These are phyloP conservation scores for Paracanthobrama guichenoti DNA, from an alignment of 2,113 vertebrate species.

Conservation along the genomic window DNA sequence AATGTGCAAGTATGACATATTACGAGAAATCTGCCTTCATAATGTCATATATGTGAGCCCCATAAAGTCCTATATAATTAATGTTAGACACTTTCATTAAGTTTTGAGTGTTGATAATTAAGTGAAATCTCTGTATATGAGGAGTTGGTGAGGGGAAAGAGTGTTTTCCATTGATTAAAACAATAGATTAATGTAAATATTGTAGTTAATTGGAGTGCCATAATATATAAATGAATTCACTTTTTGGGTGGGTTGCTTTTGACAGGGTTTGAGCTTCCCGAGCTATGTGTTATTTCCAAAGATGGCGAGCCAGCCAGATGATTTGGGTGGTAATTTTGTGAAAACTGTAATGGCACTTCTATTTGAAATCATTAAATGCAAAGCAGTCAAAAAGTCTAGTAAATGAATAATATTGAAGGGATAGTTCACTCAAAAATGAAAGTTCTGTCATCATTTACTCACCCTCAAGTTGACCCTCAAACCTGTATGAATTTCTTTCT, in stretches of 20 bases:
- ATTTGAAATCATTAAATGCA: conserved; percentile 4
- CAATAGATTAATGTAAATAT: conserved; percentile 47
- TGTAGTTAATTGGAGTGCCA: conserved; percentile 21
- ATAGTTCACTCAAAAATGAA: too few species aligned
- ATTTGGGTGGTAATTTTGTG: background rate
- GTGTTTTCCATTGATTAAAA: background rate
- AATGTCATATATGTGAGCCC: background rate
- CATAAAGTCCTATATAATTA: background rate
- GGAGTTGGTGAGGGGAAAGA: conserved; percentile 41
- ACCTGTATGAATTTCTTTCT: too few species aligned
- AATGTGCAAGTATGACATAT: background rate
- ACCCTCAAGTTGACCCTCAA: too few species aligned
- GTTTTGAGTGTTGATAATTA: conserved; percentile 31
- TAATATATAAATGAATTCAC: conserved; percentile 22
- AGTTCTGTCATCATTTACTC: too few species aligned
- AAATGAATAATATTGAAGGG: background rate
- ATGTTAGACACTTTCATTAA: conserved; percentile 42
- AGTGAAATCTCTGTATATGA: conserved; percentile 68
- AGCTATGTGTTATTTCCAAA: conserved; percentile 8
- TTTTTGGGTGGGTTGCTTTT: background rate
- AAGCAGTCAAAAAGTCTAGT: background rate
- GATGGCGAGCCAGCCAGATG: background rate
- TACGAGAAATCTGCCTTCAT: conserved; percentile 40
- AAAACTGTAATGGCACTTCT: background rate
- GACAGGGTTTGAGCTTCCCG: conserved; percentile 18